Percentiles rank a stretch among this genome's conserved stretches.
Evolutionary conservation across 2,888 invertebrate species (phyloP).

Genomic region (Caenorhabditis afra): DNA sequence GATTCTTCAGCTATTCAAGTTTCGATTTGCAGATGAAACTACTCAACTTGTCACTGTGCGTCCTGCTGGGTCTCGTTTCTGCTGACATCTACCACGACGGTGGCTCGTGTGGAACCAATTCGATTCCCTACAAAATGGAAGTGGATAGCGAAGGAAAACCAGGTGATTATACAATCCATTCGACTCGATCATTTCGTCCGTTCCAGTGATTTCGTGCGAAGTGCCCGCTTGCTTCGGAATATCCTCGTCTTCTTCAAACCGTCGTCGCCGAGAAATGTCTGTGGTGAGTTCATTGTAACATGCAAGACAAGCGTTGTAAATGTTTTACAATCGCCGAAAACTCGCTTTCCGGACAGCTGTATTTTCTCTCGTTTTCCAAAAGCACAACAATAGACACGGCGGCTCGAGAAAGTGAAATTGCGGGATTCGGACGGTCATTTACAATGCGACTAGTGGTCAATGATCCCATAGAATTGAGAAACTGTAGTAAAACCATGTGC

Average conservation of each 20-base stretch:
- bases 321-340: constrained; percentile 1
- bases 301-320: constrained; percentile 15
- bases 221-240: constrained; percentile 68
- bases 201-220: constrained; percentile 70
- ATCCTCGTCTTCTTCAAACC: constrained; percentile 39
- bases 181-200: background rate
- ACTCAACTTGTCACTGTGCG: constrained; percentile 38
- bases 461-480: constrained; percentile 17
- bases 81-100: constrained; percentile 56
- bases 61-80: constrained; percentile 1
- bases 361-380: constrained; percentile 20
- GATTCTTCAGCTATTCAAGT: too few relatives aligned
- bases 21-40: constrained; percentile 48
- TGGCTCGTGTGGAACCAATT: constrained; percentile 66
- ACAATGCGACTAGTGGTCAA: constrained; percentile 18
- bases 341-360: constrained; percentile 15
- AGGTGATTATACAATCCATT: constrained; percentile 53
- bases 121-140: constrained; percentile 70
- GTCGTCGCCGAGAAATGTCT: constrained; percentile 31
- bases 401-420: constrained; percentile 25
- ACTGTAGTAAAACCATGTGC: constrained; percentile 4
- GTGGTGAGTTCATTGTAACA: constrained; percentile 28
- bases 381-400: constrained; percentile 15
- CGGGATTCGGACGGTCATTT: constrained; percentile 22
- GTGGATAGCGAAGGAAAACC: constrained; percentile 71